These are phyloP conservation scores for Semicossyphus pulcher DNA, from an alignment of 2,113 vertebrate species.

Conservation along the genomic window DNA sequence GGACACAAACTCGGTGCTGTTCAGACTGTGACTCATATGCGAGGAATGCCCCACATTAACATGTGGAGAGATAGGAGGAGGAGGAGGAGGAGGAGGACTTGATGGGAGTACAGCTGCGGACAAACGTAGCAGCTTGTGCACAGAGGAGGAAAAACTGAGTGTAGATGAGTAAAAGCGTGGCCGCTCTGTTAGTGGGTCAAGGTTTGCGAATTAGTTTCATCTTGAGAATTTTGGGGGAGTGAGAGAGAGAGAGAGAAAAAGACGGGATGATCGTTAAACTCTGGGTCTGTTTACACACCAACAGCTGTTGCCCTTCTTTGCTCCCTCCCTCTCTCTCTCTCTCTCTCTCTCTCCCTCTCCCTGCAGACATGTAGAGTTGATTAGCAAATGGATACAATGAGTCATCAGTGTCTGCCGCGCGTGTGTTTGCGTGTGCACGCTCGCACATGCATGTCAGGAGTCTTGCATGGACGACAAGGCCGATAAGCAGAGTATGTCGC, in stretches of 20 bases:
- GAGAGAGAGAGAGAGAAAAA: conserved; percentile 16
- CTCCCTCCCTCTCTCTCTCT: conserved; percentile 32
- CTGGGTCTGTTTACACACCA: conserved; percentile 70
- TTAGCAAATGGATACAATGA: conserved; percentile 77
- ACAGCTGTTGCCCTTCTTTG: conserved; percentile 76
- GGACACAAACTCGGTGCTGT: conserved; percentile 74
- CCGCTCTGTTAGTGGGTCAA: conserved; percentile 40
- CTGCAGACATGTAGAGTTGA: conserved; percentile 61
- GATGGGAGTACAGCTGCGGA: conserved; percentile 41
- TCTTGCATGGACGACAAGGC: background rate
- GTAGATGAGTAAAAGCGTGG: conserved; percentile 13
- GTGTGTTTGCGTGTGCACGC: conserved; percentile 39
- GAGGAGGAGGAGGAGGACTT: conserved; percentile 8
- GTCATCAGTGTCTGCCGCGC: conserved; percentile 73
- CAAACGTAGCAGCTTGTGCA: conserved; percentile 24
- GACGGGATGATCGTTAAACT: background rate
- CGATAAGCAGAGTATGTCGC: conserved; percentile 38
- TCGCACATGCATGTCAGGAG: conserved; percentile 30
- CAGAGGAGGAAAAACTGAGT: conserved; percentile 2
- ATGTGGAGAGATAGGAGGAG: conserved; percentile 68
- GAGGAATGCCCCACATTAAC: conserved; percentile 79
- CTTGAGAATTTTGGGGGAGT: conserved; percentile 11
- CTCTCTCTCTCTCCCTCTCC: conserved; percentile 17
- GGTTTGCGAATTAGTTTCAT: conserved; percentile 39
- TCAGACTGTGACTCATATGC: conserved; percentile 77